Percentiles rank a stretch among this genome's conserved stretches.
Evolutionary conservation across 2,113 vertebrate genomes (phyloP).

Genomic region (Osmerus mordax): DNA sequence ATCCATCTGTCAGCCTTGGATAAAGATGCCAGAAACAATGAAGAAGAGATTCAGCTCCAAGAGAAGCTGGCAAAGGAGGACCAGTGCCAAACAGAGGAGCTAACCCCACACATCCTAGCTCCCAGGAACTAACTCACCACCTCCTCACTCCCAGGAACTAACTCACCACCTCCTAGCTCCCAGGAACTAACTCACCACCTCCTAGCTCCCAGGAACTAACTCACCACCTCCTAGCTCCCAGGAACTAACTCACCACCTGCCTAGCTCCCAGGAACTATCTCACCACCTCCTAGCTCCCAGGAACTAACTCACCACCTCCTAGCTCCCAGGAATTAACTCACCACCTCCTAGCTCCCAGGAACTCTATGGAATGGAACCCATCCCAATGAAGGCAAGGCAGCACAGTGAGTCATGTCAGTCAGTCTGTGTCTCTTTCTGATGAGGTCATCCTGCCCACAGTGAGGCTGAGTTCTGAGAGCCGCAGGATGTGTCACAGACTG

Average conservation of each 20-base stretch:
- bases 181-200: too few relatives aligned
- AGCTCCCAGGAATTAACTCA: too few relatives aligned
- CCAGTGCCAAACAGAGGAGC: slow-evolving; percentile 53
- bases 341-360: too few relatives aligned
- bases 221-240: slow-evolving; percentile 19
- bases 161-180: too few relatives aligned
- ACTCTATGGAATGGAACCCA: background rate
- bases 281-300: too few relatives aligned
- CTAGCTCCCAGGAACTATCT: background rate
- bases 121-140: too few relatives aligned
- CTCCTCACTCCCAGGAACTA: too few relatives aligned
- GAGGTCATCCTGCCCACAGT: background rate
- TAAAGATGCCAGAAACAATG: slow-evolving; percentile 67
- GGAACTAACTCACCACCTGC: slow-evolving; percentile 46
- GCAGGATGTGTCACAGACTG: background rate
- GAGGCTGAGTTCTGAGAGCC: background rate
- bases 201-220: too few relatives aligned
- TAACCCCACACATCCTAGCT: slow-evolving; percentile 41
- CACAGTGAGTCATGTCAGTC: background rate
- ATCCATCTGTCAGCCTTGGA: slow-evolving; percentile 46
- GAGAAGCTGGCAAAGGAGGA: slow-evolving; percentile 38
- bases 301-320: too few relatives aligned
- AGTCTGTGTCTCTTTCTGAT: background rate
- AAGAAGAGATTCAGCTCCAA: slow-evolving; percentile 56
- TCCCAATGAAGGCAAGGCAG: background rate